Base-by-base conservation (phyloP, 30 jellyfish, hydroid and myxozoan species). In the Euphysa ruthae region DNA sequence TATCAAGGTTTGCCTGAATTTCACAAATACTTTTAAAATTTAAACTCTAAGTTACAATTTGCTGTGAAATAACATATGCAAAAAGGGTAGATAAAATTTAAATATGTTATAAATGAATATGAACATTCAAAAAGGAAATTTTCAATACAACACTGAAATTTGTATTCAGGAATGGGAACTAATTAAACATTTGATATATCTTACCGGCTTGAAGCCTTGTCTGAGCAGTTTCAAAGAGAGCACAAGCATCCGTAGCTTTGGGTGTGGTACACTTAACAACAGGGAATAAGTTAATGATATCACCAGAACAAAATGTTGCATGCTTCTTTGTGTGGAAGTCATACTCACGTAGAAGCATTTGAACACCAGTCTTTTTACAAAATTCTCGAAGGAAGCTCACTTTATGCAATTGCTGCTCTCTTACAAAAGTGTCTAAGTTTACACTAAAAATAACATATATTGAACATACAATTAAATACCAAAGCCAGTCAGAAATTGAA, bases 161-260 rank as follows among this genome's bases (percentile, higher is more conserved):
- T n/a, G n/a, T n/a, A n/a, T n/a, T n/a, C n/a, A n/a, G n/a, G n/a
- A n/a, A n/a, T n/a, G n/a, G n/a, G n/a, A n/a, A n/a, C n/a, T n/a
- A n/a, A n/a, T n/a, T n/a, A n/a, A n/a, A n/a, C n/a, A n/a, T n/a
- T n/a, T n/a, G n/a, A n/a, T n/a, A n/a, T n/a, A n/a, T n/a, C n/a
- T 4, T 4, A 86, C 96, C 96, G 43, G 94, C 83, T 26, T 86
- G 96, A 26, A 86, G 71, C 22, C 94, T 49, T 12, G 74, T 61
- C 61, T 86, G 96, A 1, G 96, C 96, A 6, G 87, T 90, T 61
- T 86, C 96, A 46, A 86, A 86, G 29, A 86, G 42, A 27, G 87
- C 92, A 49, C 77, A 52, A 16, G 94, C 96, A 73, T 86, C 96
- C 27, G 73, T 73, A 13, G 94, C 94, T 91, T 79, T 21, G 18